A percentile compares a stretch with the other conserved stretches of the same genome.
Evolutionary conservation across 2,113 vertebrate species (phyloP).

Genomic region (Taurulus bubalis): DNA sequence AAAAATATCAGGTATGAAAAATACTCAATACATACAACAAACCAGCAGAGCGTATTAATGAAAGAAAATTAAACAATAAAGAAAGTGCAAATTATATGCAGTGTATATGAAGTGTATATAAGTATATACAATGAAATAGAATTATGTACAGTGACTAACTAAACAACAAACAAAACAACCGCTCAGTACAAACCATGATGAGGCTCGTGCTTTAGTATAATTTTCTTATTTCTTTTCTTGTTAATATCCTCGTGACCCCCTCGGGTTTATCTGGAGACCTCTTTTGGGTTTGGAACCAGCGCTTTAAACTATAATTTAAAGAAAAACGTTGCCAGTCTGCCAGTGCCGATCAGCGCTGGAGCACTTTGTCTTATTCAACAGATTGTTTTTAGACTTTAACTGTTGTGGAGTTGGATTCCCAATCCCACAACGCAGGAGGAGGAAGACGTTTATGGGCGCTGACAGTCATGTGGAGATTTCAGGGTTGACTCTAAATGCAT

Average conservation of each 20-base stretch:
- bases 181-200: not conserved
- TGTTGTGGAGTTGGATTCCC: constrained; percentile 34
- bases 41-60: too few relatives aligned
- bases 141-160: too few relatives aligned
- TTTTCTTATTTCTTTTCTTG: not conserved
- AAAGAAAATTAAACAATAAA: too few relatives aligned
- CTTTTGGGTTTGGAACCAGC: not conserved
- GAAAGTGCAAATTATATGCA: too few relatives aligned
- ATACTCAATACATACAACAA: too few relatives aligned
- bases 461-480: constrained; percentile 29
- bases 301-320: too few relatives aligned
- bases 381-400: constrained; percentile 31
- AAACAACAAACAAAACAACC: not conserved
- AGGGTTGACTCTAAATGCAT: constrained; percentile 15
- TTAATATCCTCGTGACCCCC: not conserved
- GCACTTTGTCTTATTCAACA: constrained; percentile 19
- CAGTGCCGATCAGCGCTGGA: constrained; percentile 3
- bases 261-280: not conserved
- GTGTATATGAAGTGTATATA: too few relatives aligned
- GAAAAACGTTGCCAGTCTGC: too few relatives aligned
- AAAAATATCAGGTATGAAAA: too few relatives aligned
- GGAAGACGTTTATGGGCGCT: not conserved
- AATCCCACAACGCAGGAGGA: constrained; percentile 35
- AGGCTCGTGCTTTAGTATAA: not conserved
- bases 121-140: too few relatives aligned